A percentile compares a stretch with the other conserved stretches of the same genome.
These are phyloP conservation scores for Pelmatolapia mariae DNA, from an alignment of 2,113 vertebrate species.

Conservation along the genomic window DNA sequence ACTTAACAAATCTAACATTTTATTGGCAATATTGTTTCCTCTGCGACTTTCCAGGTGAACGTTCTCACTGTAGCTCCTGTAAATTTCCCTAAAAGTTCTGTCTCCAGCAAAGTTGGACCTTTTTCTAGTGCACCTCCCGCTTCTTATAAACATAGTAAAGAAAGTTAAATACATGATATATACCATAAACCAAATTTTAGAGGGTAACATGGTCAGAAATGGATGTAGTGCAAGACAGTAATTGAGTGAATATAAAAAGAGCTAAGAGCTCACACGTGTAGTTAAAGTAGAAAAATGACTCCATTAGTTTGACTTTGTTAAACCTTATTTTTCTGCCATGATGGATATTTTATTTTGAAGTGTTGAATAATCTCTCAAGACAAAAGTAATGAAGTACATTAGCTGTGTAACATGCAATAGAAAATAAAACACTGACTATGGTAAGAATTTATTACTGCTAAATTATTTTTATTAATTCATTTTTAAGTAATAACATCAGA, in stretches of 20 bases:
- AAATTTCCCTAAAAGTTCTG: background rate
- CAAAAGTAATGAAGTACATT: background rate
- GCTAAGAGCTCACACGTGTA: background rate
- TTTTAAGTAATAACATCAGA: background rate
- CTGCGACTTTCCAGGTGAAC: conserved; percentile 30
- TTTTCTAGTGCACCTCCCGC: background rate
- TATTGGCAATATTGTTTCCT: conserved; percentile 51
- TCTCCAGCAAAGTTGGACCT: background rate
- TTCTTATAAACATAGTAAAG: background rate
- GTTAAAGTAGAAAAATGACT: background rate
- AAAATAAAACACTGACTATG: background rate
- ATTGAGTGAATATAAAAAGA: background rate
- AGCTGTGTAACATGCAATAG: background rate
- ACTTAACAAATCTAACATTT: conserved; percentile 69
- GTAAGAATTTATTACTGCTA: fast-evolving
- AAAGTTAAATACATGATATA: background rate
- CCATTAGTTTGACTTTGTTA: background rate
- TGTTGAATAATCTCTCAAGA: background rate
- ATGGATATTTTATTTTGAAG: background rate
- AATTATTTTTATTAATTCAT: background rate
- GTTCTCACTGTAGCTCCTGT: background rate
- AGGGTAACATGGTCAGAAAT: fast-evolving
- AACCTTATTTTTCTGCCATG: background rate
- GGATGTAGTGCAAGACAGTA: background rate
- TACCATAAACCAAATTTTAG: background rate